Evolutionary conservation across 1,140 invertebrate species (phyloP), one percentile per base, ranked within the genome.

Genomic region (Ridgeia piscesae): DNA sequence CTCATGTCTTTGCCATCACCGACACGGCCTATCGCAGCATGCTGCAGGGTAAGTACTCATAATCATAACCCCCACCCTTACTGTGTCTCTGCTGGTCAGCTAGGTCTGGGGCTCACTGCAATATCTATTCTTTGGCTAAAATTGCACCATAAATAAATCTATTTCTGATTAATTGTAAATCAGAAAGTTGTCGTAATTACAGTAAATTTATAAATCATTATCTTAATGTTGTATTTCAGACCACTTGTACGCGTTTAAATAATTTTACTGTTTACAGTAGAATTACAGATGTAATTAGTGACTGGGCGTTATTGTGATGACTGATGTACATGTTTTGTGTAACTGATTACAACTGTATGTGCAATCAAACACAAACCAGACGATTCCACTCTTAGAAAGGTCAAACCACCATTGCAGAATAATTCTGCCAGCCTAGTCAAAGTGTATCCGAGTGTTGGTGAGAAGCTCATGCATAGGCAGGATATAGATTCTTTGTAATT

Each of bases 1-100:
- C 99, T 35, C 99, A 99, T 96, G 99, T 99, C 89, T 99, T 99
- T 96, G 99, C 99, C 95, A 99, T 99, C 96, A 99, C 99, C 93
- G 99, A 99, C 96, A 98, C 98, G 92, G 99, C 99, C 88, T 99
- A 99, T 96, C 97, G 96, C 95, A 99, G 98, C 89, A 99, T 99
- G 99, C 97, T 99, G 93, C 99, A 99, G 98, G 99, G 99, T 99
- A 97, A 97, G 95, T 94, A 50, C 11, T 91, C 14, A 89, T 35
- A 50, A 50, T n/a, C n/a, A n/a, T 11, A 11, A 50, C 48, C 48
- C 48, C 48, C 4, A 27, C 58, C 58, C 11, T 42, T 42, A 42
- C 42, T 42, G n/a, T n/a, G n/a, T 42, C 42, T 42, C 42, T 42
- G n/a, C n/a, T n/a, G n/a, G n/a, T n/a, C n/a, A 42, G 35, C 33